Percentiles rank a stretch among this genome's conserved stretches.
Conservation (phyloP, 2,888 invertebrate genomes). For the Salticus scenicus region DNA sequence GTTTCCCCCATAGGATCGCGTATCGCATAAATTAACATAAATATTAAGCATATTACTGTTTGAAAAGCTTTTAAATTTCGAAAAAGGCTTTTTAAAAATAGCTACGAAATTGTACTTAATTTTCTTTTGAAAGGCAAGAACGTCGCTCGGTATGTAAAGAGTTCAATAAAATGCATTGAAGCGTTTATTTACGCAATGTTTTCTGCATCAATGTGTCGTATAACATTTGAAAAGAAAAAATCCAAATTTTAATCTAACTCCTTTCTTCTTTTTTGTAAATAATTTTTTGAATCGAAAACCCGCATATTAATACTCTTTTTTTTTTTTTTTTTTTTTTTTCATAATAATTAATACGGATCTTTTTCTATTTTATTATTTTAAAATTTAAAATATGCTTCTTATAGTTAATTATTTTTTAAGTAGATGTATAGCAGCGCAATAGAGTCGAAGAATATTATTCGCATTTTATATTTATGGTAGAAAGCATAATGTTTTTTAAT, state of each 20-base stretch:
- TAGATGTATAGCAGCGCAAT: no score
- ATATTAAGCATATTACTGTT: neutral
- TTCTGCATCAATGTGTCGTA: no score
- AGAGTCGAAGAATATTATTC: no score
- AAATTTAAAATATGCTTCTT: no score
- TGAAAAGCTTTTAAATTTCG: neutral
- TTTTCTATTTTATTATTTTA: no score
- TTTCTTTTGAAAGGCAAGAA: constrained; percentile 23
- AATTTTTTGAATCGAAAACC: neutral
- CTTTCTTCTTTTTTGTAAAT: neutral
- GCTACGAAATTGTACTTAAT: neutral
- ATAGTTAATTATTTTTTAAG: no score
- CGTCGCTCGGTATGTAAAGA: constrained; percentile 40
- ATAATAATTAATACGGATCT: no score
- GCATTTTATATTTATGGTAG: no score
- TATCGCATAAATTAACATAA: constrained; percentile 7
- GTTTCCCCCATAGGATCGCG: constrained; percentile 7
- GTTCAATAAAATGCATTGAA: constrained; percentile 22
- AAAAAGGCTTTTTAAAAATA: neutral
- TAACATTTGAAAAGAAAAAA: constrained; percentile 22
- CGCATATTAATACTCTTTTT: no score
- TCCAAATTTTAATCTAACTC: constrained; percentile 18
- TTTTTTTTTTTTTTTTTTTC: no score
- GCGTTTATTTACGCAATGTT: constrained; percentile 29
- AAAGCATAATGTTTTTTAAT: no score